Percentiles rank a stretch among this genome's conserved stretches.
phyloP scores from a whole-genome alignment of 2,113 vertebrate genomes.

The Xenus cinereus region DNA sequence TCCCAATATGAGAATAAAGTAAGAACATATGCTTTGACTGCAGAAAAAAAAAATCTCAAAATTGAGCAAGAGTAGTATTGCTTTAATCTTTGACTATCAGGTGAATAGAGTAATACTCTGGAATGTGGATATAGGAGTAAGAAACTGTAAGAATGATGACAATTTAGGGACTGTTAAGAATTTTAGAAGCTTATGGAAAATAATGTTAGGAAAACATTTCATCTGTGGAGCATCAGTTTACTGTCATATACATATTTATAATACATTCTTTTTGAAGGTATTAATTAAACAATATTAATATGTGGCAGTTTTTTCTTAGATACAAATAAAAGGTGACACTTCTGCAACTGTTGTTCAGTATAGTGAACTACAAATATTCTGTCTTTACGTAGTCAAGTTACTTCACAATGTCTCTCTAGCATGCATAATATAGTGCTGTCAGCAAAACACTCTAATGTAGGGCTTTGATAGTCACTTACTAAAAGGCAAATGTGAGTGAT shows the following conservation, averaged over 20 bases:
- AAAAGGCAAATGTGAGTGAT: not conserved
- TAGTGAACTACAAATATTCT: not conserved
- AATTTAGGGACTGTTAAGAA: not conserved
- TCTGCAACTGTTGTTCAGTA: not conserved
- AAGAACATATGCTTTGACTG: not conserved
- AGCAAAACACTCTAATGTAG: not conserved
- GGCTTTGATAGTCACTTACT: not conserved
- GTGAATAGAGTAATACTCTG: not conserved
- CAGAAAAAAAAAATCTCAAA: not conserved
- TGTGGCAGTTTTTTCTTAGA: not conserved
- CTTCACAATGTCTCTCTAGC: not conserved
- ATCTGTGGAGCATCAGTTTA: not conserved
- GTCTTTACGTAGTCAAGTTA: not conserved
- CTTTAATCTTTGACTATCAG: not conserved
- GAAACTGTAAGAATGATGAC: not conserved
- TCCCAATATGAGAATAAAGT: not conserved
- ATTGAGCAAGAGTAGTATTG: not conserved
- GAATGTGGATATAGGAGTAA: not conserved
- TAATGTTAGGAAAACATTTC: not conserved
- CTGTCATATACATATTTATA: not conserved
- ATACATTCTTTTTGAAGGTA: not conserved
- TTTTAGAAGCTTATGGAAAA: not conserved
- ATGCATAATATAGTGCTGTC: not conserved
- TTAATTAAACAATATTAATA: not conserved
- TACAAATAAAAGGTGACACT: not conserved